Evolutionary conservation across 2,888 invertebrate genomes (phyloP).

Genomic region (Steinernema scapterisci): DNA sequence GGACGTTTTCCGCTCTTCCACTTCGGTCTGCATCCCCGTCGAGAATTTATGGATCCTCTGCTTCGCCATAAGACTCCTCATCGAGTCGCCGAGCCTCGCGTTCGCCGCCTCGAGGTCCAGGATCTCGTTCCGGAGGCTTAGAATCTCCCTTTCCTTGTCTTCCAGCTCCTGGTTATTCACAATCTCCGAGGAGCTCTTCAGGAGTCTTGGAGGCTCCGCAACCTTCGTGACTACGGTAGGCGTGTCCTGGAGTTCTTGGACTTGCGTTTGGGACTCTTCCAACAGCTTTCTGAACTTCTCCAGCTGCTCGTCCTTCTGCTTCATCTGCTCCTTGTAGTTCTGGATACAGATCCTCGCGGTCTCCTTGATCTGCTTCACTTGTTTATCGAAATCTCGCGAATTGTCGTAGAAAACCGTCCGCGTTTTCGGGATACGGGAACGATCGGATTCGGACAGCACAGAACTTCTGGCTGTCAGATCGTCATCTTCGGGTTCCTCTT

Average conservation of each 20-base stretch:
- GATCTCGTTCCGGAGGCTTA: slow-evolving; percentile 18
- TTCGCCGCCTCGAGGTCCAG: slow-evolving; percentile 29
- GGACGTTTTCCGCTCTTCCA: slow-evolving; percentile 31
- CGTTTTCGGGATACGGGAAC: slow-evolving; percentile 15
- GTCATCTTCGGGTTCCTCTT: background rate
- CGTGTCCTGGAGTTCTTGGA: background rate
- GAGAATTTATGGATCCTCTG: slow-evolving; percentile 15
- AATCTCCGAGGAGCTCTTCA: slow-evolving; percentile 33
- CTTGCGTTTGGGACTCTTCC: slow-evolving; percentile 12
- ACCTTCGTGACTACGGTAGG: slow-evolving; percentile 3
- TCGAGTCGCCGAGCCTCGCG: slow-evolving; percentile 31
- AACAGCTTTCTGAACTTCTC: slow-evolving; percentile 53
- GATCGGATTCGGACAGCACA: background rate
- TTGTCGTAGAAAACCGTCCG: slow-evolving; percentile 57
- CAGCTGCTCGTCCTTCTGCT: slow-evolving; percentile 54
- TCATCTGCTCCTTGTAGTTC: slow-evolving; percentile 59
- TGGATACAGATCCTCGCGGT: slow-evolving; percentile 55
- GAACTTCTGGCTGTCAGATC: slow-evolving; percentile 16
- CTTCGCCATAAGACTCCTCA: background rate
- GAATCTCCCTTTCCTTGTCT: slow-evolving; percentile 36
- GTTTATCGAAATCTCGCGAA: slow-evolving; percentile 49
- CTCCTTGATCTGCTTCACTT: slow-evolving; percentile 51
- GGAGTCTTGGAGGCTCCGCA: background rate
- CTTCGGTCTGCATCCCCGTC: slow-evolving; percentile 3
- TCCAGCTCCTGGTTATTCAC: slow-evolving; percentile 31